Evolutionary conservation across 2,797 vertebrate species (phyloP).

Genomic region (Harpagifer antarcticus): DNA sequence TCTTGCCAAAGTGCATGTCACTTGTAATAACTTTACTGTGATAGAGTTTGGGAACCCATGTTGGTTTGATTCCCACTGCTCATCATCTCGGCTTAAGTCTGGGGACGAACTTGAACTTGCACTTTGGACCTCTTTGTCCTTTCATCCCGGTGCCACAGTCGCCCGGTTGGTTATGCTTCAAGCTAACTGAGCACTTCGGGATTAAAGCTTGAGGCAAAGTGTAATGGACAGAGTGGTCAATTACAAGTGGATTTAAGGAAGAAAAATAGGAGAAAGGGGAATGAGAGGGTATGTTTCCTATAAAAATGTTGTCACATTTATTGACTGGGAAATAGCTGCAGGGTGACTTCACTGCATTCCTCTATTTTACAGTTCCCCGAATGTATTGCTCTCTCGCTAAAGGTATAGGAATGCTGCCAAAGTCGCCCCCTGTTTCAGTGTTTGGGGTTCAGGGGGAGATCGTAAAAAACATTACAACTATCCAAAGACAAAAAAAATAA

Average conservation of each 20-base stretch:
- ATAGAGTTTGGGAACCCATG: constrained; percentile 10
- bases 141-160: constrained; percentile 58
- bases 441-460: constrained; percentile 36
- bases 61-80: constrained; percentile 41
- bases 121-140: constrained; percentile 35
- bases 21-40: constrained; percentile 32
- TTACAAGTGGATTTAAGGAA: constrained; percentile 61
- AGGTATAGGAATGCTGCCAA: constrained; percentile 65
- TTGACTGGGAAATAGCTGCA: constrained; percentile 80
- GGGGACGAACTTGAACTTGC: constrained; percentile 34
- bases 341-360: constrained; percentile 82
- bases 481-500: constrained; percentile 46
- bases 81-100: constrained; percentile 65
- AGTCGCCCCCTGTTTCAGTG: constrained; percentile 55
- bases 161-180: constrained; percentile 46
- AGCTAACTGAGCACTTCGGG: constrained; percentile 36
- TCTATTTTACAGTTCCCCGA: constrained; percentile 77
- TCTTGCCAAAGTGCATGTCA: constrained; percentile 36
- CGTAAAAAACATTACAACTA: constrained; percentile 61
- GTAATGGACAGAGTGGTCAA: constrained; percentile 62
- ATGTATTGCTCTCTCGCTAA: constrained; percentile 56
- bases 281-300: constrained; percentile 76
- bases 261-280: constrained; percentile 27
- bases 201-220: constrained; percentile 58
- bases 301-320: constrained; percentile 83